Percentiles rank a stretch among this genome's conserved stretches.
Conservation (phyloP, 1,140 invertebrate species). For the Choristoneura fumiferana region DNA sequence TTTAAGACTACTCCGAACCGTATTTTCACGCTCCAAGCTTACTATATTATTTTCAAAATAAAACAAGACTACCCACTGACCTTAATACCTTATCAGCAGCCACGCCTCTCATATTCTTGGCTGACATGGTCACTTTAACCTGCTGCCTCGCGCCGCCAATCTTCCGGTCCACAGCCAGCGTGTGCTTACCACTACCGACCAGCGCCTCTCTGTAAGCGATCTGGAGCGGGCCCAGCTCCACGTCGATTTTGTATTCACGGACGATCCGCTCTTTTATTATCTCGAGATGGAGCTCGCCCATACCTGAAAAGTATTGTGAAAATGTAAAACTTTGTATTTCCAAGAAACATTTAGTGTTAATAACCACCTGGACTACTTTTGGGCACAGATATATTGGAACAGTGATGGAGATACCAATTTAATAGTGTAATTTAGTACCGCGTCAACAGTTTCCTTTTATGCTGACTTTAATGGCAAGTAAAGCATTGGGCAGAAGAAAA, state of each 20-base stretch:
- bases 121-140: slow-evolving; percentile 77
- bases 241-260: slow-evolving; percentile 95
- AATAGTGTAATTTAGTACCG: no score
- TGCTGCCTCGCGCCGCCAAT: slow-evolving; percentile 79
- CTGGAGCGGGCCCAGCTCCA: slow-evolving; percentile 95
- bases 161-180: slow-evolving; percentile 81
- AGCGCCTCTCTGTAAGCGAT: slow-evolving; percentile 95
- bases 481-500: no score
- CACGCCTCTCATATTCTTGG: slow-evolving; percentile 56
- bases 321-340: no score
- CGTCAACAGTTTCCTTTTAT: no score
- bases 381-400: no score
- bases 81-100: slow-evolving; percentile 29
- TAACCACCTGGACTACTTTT: no score
- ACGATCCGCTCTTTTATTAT: slow-evolving; percentile 93
- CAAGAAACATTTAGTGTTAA: no score
- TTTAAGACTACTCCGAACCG: no score
- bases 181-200: slow-evolving; percentile 70
- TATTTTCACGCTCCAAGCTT: no score
- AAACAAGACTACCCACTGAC: slow-evolving; percentile 41
- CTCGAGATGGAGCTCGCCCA: slow-evolving; percentile 98
- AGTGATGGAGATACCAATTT: no score
- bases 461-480: no score
- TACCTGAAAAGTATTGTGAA: slow-evolving; percentile 79
- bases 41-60: no score